Conservation (phyloP, 2,888 invertebrate species). For the Ormyrus rosae region DNA sequence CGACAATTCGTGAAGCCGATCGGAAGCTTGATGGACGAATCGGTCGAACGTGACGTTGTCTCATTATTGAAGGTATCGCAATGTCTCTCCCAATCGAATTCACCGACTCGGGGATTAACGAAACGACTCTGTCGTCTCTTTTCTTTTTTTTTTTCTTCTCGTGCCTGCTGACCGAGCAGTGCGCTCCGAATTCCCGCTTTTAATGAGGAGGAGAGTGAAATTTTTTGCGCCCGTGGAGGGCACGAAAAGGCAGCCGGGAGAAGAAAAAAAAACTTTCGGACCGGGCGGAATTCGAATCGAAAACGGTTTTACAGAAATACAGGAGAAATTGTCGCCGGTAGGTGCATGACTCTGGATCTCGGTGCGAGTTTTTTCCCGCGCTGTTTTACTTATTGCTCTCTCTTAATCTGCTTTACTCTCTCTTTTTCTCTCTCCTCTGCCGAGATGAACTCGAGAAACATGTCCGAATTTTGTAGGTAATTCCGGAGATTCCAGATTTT, state of each 20-base stretch:
- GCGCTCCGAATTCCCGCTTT: neutral
- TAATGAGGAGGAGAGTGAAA: slow-evolving; percentile 25
- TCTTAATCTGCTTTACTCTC: no score
- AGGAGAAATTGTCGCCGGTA: neutral
- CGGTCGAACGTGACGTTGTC: slow-evolving; percentile 45
- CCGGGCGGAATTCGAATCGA: slow-evolving; percentile 15
- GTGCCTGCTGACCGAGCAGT: neutral
- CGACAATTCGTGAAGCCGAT: slow-evolving; percentile 27
- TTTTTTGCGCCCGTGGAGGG: neutral
- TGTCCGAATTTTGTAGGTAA: no score
- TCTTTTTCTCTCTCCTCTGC: no score
- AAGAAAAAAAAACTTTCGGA: neutral
- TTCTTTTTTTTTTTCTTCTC: neutral
- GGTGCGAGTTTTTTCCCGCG: no score
- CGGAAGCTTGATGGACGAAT: slow-evolving; percentile 10
- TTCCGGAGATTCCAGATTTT: no score
- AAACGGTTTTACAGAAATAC: neutral
- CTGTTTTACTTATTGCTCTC: no score
- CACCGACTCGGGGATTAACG: slow-evolving; percentile 30
- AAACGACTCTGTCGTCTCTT: slow-evolving; percentile 9
- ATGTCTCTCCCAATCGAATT: slow-evolving; percentile 20
- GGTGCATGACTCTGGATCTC: neutral
- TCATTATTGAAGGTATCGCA: slow-evolving; percentile 47
- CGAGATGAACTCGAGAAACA: no score
- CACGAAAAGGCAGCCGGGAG: neutral